These are phyloP conservation scores for Cygnus buccinator DNA, from an alignment of 2,113 vertebrate species.

Conservation along the genomic window DNA sequence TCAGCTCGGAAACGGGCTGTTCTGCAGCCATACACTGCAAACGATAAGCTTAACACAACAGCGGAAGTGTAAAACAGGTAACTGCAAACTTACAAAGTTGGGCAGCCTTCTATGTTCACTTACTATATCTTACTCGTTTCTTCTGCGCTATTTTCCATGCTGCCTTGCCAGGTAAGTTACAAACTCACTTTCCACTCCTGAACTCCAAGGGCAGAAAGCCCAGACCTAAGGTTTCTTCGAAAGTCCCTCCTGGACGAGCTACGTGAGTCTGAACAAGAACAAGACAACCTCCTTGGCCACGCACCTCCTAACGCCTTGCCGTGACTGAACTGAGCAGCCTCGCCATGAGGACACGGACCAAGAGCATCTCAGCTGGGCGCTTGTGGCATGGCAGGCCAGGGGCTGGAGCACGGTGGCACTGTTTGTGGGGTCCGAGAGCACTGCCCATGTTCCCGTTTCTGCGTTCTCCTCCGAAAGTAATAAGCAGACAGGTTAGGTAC, in stretches of 20 bases:
- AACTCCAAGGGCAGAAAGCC: not conserved
- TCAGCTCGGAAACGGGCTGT: not conserved
- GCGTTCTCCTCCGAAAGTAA: not conserved
- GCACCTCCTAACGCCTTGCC: not conserved
- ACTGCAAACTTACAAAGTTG: not conserved
- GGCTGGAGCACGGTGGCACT: too few relatives aligned
- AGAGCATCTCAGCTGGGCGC: too few relatives aligned
- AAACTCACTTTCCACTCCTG: not conserved
- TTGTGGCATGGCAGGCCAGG: too few relatives aligned
- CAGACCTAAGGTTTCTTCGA: not conserved
- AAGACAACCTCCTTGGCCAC: not conserved
- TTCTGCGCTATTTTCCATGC: conserved; percentile 38
- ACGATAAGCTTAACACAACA: not conserved
- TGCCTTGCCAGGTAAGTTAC: conserved; percentile 64
- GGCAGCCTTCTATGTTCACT: not conserved
- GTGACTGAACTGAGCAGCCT: not conserved
- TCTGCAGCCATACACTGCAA: not conserved
- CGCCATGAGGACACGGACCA: too few relatives aligned
- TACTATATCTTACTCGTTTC: not conserved
- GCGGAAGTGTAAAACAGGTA: not conserved
- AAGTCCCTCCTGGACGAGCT: not conserved
- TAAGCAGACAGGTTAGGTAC: not conserved
- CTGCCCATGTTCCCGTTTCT: not conserved
- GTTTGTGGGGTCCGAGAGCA: too few relatives aligned
- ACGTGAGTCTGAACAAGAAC: not conserved